These are phyloP conservation scores for Trematomus loennbergii DNA, from an alignment of 2,113 vertebrate genomes.

Conservation along the genomic window DNA sequence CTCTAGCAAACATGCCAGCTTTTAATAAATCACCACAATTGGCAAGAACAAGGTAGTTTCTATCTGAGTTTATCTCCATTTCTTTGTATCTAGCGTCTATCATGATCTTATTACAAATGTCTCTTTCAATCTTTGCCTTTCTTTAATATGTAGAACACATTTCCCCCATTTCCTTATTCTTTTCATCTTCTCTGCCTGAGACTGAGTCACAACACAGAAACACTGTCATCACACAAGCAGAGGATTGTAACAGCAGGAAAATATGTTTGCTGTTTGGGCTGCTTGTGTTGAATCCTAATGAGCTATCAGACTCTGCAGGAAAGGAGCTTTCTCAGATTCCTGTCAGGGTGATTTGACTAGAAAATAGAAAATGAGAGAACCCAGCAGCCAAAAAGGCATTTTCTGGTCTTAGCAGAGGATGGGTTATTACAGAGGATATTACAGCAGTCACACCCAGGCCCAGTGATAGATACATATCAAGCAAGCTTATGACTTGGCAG, in stretches of 20 bases:
- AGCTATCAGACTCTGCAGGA: constrained; percentile 73
- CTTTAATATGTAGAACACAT: constrained; percentile 52
- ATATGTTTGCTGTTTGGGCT: constrained; percentile 81
- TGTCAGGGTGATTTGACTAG: constrained; percentile 76
- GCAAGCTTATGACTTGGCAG: constrained; percentile 51
- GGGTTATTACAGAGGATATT: constrained; percentile 75
- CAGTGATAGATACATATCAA: constrained; percentile 69
- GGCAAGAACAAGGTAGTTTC: constrained; percentile 2
- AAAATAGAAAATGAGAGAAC: constrained; percentile 72
- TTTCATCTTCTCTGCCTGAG: constrained; percentile 61
- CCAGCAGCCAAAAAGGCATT: constrained; percentile 69
- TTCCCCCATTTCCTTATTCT: constrained; percentile 25
- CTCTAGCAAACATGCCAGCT: constrained; percentile 11
- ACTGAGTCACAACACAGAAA: constrained; percentile 70
- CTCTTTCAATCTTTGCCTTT: constrained; percentile 25
- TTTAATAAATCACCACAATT: constrained; percentile 50
- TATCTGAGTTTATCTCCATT: constrained; percentile 8
- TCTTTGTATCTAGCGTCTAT: constrained; percentile 12
- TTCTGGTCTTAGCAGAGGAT: constrained; percentile 69
- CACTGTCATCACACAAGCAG: constrained; percentile 70
- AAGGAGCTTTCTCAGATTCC: constrained; percentile 62
- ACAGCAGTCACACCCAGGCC: constrained; percentile 54
- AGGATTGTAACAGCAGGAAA: constrained; percentile 76
- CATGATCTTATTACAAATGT: constrained; percentile 34
- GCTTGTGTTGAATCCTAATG: constrained; percentile 80